These are phyloP conservation scores for Apostichopus parvimensis DNA, from an alignment of 35 echinoderm and acorn worm species.

Conservation along the genomic window DNA sequence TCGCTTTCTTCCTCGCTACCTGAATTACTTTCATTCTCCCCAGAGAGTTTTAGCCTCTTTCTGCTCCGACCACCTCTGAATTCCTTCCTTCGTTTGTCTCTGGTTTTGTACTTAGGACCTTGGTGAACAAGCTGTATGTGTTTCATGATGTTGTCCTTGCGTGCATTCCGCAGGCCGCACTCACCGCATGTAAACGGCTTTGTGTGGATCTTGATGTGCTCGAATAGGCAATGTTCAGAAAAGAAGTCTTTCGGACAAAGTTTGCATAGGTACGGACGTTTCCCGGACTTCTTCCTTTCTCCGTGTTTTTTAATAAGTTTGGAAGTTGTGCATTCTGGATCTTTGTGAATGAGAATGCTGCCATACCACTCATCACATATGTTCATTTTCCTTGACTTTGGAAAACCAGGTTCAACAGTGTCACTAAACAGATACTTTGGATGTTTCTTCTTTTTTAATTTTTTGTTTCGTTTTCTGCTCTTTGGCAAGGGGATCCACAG, in stretches of 20 bases:
- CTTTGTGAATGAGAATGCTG: constrained; percentile 72
- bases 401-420: constrained; percentile 7
- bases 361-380: constrained; percentile 51
- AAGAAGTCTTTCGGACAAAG: constrained; percentile 79
- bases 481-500: background rate
- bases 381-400: constrained; percentile 14
- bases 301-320: constrained; percentile 71
- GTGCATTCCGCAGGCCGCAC: constrained; percentile 75
- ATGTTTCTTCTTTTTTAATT: constrained; percentile 9
- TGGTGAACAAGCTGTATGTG: constrained; percentile 81
- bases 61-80: constrained; percentile 16
- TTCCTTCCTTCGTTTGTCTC: constrained; percentile 34
- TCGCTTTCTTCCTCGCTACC: constrained; percentile 26
- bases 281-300: constrained; percentile 43
- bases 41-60: background rate
- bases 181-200: constrained; percentile 80
- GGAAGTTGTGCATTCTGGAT: constrained; percentile 72
- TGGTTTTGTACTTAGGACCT: constrained; percentile 78
- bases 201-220: constrained; percentile 89
- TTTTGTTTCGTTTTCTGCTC: background rate
- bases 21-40: constrained; percentile 18
- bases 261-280: constrained; percentile 67
- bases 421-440: constrained; percentile 47
- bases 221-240: constrained; percentile 83
- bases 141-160: constrained; percentile 88